phyloP scores from a whole-genome alignment of 2,888 invertebrate genomes.

The Acleris holmiana region DNA sequence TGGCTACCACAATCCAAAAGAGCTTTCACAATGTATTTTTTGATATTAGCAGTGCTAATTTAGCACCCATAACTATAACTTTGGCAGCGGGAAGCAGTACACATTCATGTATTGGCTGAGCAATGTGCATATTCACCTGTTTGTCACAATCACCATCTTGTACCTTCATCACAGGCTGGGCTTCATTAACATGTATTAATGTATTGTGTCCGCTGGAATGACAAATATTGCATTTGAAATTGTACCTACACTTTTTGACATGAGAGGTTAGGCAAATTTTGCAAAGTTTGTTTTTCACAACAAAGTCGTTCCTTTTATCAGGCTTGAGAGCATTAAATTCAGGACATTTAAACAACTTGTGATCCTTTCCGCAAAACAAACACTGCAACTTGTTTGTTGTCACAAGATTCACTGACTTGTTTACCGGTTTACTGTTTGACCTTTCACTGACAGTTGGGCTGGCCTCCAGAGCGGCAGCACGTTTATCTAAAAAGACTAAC shows the following conservation, averaged over 20 bases:
- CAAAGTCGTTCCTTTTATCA: not conserved
- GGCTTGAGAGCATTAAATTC: slow-evolving; percentile 2
- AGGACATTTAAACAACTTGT: slow-evolving; percentile 16
- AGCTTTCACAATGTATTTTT: slow-evolving; percentile 1
- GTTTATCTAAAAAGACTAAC: not conserved
- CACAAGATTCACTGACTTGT: not conserved
- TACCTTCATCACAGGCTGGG: too few species aligned
- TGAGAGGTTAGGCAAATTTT: slow-evolving; percentile 10
- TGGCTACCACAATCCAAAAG: slow-evolving; percentile 7
- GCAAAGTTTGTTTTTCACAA: slow-evolving; percentile 4
- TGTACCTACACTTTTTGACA: slow-evolving; percentile 11
- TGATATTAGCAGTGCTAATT: too few species aligned
- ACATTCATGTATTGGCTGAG: not conserved
- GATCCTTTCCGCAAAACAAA: not conserved
- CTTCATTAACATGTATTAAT: slow-evolving; percentile 2
- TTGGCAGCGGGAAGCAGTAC: slow-evolving; percentile 15
- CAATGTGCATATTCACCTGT: not conserved
- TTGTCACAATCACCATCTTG: not conserved
- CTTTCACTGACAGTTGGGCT: not conserved
- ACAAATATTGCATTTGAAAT: slow-evolving; percentile 6
- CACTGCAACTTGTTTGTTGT: not conserved
- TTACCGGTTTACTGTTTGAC: not conserved
- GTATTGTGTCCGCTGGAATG: slow-evolving; percentile 12
- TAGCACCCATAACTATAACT: slow-evolving; percentile 12
- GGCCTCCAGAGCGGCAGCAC: not conserved